These are phyloP conservation scores for Bombus impatiens DNA, from an alignment of 1,140 invertebrate genomes.

Conservation along the genomic window DNA sequence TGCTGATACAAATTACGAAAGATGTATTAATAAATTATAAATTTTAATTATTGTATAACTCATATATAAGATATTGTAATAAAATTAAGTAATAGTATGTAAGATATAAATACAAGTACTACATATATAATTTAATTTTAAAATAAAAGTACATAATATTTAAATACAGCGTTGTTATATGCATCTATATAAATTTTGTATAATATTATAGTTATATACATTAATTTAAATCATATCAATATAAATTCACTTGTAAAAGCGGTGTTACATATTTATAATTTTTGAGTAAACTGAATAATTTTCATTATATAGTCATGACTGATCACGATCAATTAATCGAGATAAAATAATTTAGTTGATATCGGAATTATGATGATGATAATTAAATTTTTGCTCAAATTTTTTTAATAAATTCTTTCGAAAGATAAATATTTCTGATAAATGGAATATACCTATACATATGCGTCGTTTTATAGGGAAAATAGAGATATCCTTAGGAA, in stretches of 20 bases:
- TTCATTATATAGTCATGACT: background rate
- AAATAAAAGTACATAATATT: background rate
- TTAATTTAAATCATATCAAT: too few relatives aligned
- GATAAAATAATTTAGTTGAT: background rate
- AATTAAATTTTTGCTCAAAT: background rate
- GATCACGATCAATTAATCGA: background rate
- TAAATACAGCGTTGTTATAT: background rate
- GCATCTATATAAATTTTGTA: background rate
- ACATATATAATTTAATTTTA: background rate
- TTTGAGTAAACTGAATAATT: background rate
- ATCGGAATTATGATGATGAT: background rate
- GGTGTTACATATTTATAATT: background rate
- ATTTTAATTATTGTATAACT: background rate
- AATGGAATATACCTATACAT: background rate
- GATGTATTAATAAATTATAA: background rate
- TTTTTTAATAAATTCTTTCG: background rate
- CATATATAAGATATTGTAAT: background rate
- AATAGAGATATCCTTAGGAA: conserved; percentile 21
- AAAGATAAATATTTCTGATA: background rate
- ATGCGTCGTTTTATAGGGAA: conserved; percentile 44
- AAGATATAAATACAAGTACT: background rate
- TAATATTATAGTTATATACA: background rate
- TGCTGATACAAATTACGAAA: background rate
- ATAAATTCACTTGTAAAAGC: background rate
- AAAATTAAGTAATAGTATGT: background rate